Evolutionary conservation across 2,797 vertebrate species (phyloP).

Genomic region (Onychomys arenicola): DNA sequence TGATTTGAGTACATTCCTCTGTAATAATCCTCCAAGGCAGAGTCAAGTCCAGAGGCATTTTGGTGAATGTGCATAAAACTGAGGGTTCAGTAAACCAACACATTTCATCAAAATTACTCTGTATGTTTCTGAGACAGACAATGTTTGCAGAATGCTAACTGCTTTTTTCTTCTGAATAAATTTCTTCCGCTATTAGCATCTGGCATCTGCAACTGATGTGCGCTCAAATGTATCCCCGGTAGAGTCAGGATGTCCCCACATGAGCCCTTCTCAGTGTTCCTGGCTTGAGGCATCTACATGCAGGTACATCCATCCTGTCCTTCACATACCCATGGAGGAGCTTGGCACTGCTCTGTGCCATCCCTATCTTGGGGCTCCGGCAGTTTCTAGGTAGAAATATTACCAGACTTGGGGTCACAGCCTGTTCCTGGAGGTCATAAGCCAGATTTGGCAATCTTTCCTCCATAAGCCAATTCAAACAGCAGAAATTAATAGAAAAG

Average conservation of each 20-base stretch:
- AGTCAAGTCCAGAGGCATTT: conserved; percentile 76
- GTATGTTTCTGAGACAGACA: conserved; percentile 61
- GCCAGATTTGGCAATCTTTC: neutral
- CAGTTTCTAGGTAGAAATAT: neutral
- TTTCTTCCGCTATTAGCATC: conserved; percentile 17
- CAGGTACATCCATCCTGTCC: too few species aligned
- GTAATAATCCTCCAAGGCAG: conserved; percentile 76
- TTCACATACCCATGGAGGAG: neutral
- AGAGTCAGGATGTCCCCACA: neutral
- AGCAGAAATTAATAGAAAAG: neutral
- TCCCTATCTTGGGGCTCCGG: too few species aligned
- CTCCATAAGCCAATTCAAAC: neutral
- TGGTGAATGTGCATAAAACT: conserved; percentile 64
- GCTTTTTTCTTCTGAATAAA: conserved; percentile 60
- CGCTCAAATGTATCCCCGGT: neutral
- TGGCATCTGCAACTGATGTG: conserved; percentile 29
- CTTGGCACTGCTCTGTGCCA: neutral
- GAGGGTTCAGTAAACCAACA: conserved; percentile 66
- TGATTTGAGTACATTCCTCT: conserved; percentile 79
- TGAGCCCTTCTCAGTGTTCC: neutral
- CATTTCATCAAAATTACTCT: conserved; percentile 71
- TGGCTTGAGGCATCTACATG: too few species aligned
- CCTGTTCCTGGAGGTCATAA: neutral
- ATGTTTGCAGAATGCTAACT: conserved; percentile 73
- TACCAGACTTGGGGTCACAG: neutral